phyloP scores from a whole-genome alignment of 1,140 invertebrate genomes.

The Cotesia chilonis region DNA sequence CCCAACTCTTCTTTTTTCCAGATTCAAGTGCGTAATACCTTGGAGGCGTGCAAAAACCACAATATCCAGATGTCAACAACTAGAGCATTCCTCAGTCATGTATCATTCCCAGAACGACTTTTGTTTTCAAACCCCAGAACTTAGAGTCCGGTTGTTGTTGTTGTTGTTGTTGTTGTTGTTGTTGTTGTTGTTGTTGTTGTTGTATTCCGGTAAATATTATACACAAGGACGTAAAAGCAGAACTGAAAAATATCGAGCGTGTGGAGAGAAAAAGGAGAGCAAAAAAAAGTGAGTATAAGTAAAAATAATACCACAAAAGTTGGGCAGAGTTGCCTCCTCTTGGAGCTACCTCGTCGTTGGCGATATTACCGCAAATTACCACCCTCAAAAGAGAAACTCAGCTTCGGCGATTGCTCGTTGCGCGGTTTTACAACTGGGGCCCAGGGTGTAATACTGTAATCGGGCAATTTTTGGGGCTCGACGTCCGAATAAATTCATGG shows the following conservation, averaged over 20 bases:
- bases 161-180: not conserved
- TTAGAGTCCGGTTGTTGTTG: not conserved
- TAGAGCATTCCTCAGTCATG: too few relatives aligned
- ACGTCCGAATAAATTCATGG: conserved; percentile 63
- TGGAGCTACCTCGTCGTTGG: conserved; percentile 52
- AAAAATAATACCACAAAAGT: not conserved
- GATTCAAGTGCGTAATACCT: too few relatives aligned
- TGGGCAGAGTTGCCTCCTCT: not conserved
- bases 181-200: not conserved
- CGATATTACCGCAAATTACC: conserved; percentile 67
- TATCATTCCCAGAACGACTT: too few relatives aligned
- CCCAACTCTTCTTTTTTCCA: too few relatives aligned
- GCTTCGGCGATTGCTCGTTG: conserved; percentile 49
- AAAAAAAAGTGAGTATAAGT: not conserved
- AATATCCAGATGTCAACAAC: too few relatives aligned
- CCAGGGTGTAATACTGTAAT: conserved; percentile 60
- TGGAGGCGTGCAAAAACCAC: too few relatives aligned
- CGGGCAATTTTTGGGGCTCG: conserved; percentile 60
- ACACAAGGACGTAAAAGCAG: conserved; percentile 1
- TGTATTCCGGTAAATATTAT: not conserved
- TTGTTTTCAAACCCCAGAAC: too few relatives aligned
- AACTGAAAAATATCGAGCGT: conserved; percentile 23
- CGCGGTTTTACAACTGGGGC: conserved; percentile 57
- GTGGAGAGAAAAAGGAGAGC: not conserved
- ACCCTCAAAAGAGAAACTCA: conserved; percentile 61